Evolutionary conservation across 2,113 vertebrate genomes (phyloP), one percentile per base, ranked within the genome.

Genomic region (Dasyprocta punctata): DNA sequence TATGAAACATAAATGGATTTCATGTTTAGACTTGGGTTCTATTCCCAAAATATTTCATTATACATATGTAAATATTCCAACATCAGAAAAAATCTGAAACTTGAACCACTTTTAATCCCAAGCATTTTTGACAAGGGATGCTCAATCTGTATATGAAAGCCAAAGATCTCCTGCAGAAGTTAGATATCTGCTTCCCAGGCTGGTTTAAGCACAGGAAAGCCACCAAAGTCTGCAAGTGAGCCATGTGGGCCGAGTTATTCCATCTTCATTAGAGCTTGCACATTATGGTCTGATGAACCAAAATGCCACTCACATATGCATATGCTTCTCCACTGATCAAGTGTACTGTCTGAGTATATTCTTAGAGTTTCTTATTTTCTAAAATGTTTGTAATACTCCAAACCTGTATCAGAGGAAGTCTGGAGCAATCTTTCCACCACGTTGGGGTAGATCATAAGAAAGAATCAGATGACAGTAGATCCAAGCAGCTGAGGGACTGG

Each of bases 351-450:
- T 89, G 65, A 69, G 67, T 4, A 75, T 5, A 88, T 36, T 94
- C 60, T 41, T 22, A n/a, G 81, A 71, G 63, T 52, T 71, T 82
- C 56, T 86, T 87, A 54, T 49, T 88, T 77, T 54, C 60, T 65
- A 82, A 82, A 95, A 86, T 86, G 89, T 89, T 44, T 86, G 8
- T 69, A 90, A 65, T 84, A 52, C 26, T 82, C 30, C 82, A 82
- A 90, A 56, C n/a, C 20, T 73, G 19, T 78, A 85, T 91, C 69
- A 10, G 17, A 61, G 61, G 49, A 83, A 52, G 22, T 41, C 91
- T 71, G 86, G 89, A 83, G 78, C 77, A 94, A 52, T 26, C 47
- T 86, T 90, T 94, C 65, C 54, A 84, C 7, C 52, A 30, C 36
- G 63, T 60, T 10, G 75, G 78, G 73, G 54, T 1, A 65, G 63